Conservation (phyloP, 1,140 invertebrate genomes). For the Carcinoscorpius rotundicauda region DNA sequence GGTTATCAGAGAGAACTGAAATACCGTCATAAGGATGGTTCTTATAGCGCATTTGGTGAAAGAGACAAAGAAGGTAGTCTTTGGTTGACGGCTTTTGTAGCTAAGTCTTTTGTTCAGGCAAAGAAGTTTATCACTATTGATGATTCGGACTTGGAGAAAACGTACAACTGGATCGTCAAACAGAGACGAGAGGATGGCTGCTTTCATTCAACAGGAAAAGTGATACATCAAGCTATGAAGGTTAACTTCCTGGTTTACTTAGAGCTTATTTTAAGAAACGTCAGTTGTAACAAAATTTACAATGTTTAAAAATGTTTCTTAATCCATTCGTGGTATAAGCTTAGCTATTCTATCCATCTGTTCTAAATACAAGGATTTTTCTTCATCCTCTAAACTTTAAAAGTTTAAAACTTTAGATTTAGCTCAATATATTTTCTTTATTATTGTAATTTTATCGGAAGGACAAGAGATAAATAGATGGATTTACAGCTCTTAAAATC, state of each 20-base stretch:
- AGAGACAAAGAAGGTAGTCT: constrained; percentile 50
- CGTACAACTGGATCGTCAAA: neutral
- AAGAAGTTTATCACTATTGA: neutral
- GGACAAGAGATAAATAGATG: no score
- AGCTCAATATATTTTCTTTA: no score
- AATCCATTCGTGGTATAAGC: no score
- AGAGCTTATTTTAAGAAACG: no score
- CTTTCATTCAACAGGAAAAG: neutral
- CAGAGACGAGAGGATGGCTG: constrained; percentile 1
- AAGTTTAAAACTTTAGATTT: no score
- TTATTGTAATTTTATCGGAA: no score
- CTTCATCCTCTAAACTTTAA: no score
- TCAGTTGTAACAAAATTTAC: no score
- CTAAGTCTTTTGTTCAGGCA: constrained; percentile 52
- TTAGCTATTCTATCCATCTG: no score
- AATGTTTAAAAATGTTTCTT: no score
- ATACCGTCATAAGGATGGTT: constrained; percentile 57
- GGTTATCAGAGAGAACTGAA: constrained; percentile 30
- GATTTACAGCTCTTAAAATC: no score
- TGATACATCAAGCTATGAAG: neutral
- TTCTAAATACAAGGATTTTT: no score
- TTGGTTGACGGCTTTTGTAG: constrained; percentile 68
- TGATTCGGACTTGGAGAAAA: neutral
- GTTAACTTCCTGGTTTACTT: neutral
- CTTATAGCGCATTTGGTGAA: constrained; percentile 65